Evolutionary conservation across 1,140 invertebrate species (phyloP), one percentile per base, ranked within the genome.

Genomic region (Mycetomoellerius zeteki): DNA sequence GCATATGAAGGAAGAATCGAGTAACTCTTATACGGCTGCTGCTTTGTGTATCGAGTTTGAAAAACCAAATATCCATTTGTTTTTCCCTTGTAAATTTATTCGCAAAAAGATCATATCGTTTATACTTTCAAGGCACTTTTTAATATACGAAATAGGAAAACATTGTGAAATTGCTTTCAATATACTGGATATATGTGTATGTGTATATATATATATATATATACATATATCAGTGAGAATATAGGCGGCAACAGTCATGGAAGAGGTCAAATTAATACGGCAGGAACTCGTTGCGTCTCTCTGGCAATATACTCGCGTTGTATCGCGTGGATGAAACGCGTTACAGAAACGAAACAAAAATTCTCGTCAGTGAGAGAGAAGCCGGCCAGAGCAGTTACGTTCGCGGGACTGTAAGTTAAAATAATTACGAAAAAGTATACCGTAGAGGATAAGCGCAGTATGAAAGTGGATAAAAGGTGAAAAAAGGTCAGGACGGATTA

Each of bases 361-460:
- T 84, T 84, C 80, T 24, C 56, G 69, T 43, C 54, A 12, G 54
- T 37, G 69, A 60, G 71, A 84, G 80, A 12, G 27, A 75, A 75
- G 37, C 37, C 69, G 37, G 54, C 37, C 37, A 54, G 54, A 73
- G 52, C 80, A 72, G 69, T 73, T 84, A 73, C 77, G 73, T 58
- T 77, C 33, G 37, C 52, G 69, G 69, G 54, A 33, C 65, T 69
- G 54, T 84, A 84, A 84, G 80, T 75, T 84, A 84, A 84, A 84
- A 84, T 84, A 84, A 84, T 84, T 84, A 84, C 80, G 69, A 84
- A 84, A 84, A 84, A 75, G 80, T 84, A 84, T 37, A 84, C 80
- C 54, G 69, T 75, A 12, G 80, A 73, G 80, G 69, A 84, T 84
- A 84, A 84, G 54, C 37, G 69, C 54, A 54, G 69, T 84, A 84